Evolutionary conservation across 2,888 invertebrate species (phyloP), one percentile per base, ranked within the genome.

Genomic region (Lordiphosa fenestrarum): DNA sequence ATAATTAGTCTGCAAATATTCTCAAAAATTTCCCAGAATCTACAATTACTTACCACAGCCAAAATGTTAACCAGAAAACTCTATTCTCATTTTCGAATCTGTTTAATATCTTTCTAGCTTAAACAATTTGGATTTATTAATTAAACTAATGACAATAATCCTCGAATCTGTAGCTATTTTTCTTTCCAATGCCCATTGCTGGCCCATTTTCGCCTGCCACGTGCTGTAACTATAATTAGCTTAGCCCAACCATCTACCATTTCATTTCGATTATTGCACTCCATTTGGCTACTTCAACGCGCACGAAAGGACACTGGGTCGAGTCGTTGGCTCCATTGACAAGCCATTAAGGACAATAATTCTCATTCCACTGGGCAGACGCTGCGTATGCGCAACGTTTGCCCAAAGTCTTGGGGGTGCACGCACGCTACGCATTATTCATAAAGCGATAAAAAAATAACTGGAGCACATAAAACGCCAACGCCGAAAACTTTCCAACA

Each of bases 391-490:
- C 77, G 82, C 39, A 62, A 47, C 84, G 70, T 66, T 40, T 40
- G 47, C 51, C 63, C 53, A 53, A 52, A 1, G 46, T 58, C 63
- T 52, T 48, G 25, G 56, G 52, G 64, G 55, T 53, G 54, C 73
- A 84, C 78, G 74, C 78, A 73, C 78, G 62, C 62, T 40, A 38
- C 60, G 68, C 82, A 66, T 82, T 62, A 73, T 67, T 84, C 82
- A 78, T 82, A 78, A 82, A 66, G 70, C 77, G 61, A 84, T 84
- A 84, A 84, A 84, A 80, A 48, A 30, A 9, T 10, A 33, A 33
- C 44, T 62, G 77, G 39, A 55, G 64, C 49, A 39, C 66, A 67
- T 76, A 72, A 75, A 76, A 65, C 57, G 73, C 51, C 41, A 72
- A 63, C 64, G 46, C 36, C n/a, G n/a, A 41, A 66, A 66, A 63